Conservation (phyloP, 2,888 invertebrate genomes). For the Drosophila cognata region DNA sequence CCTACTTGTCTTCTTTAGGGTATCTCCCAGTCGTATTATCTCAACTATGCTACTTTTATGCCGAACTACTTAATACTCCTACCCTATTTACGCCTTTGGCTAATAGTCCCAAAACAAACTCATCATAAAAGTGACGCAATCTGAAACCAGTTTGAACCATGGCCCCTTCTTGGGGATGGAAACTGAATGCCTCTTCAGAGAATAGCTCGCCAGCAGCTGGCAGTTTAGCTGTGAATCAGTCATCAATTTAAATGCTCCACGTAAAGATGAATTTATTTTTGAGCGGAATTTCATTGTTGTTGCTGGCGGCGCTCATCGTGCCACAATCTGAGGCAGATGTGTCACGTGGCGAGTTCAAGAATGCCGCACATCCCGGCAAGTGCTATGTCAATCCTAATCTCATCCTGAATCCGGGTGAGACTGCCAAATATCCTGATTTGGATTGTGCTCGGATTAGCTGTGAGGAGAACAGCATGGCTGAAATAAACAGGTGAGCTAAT, state of each 20-base stretch:
- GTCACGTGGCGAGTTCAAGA: background rate
- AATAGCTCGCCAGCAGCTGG: conserved; percentile 9
- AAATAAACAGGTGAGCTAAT: background rate
- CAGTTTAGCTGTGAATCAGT: conserved; percentile 24
- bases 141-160: conserved; percentile 28
- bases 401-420: background rate
- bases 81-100: background rate
- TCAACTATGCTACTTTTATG: background rate
- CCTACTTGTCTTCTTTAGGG: background rate
- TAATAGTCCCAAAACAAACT: background rate
- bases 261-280: conserved; percentile 1
- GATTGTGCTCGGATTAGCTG: background rate
- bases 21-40: background rate
- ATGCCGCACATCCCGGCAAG: background rate
- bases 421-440: background rate
- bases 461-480: background rate
- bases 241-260: background rate
- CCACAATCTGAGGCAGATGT: background rate
- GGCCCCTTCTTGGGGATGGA: background rate
- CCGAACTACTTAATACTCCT: background rate
- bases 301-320: background rate
- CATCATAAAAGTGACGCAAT: conserved; percentile 9
- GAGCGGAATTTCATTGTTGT: background rate
- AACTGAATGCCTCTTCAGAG: background rate
- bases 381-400: background rate